Evolutionary conservation across 2,113 vertebrate genomes (phyloP).

Genomic region (Melanostigma gelatinosum): DNA sequence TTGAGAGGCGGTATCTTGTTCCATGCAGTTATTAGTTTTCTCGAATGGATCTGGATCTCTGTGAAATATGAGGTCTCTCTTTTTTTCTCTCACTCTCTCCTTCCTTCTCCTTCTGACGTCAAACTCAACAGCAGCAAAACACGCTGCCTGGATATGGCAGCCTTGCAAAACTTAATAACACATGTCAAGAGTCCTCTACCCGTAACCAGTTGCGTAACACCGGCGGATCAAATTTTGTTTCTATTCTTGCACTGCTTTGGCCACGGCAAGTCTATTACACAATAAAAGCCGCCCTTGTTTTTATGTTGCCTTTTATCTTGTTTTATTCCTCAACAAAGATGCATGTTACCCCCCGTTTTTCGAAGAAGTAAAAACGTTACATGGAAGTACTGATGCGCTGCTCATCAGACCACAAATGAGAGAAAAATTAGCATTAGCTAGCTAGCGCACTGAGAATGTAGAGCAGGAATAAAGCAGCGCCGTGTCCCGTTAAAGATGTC

Average conservation of each 20-base stretch:
- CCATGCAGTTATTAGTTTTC: constrained; percentile 29
- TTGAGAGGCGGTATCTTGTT: constrained; percentile 10
- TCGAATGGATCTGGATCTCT: constrained; percentile 16
- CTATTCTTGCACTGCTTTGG: constrained; percentile 65
- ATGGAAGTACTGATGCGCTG: too few relatives aligned
- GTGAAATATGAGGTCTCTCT: constrained; percentile 32
- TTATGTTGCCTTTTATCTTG: constrained; percentile 10
- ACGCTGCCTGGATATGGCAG: constrained; percentile 48
- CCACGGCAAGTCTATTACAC: constrained; percentile 58
- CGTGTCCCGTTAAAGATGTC: background rate
- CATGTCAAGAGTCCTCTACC: constrained; percentile 62
- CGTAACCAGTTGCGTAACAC: constrained; percentile 73
- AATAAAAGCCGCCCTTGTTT: constrained; percentile 54
- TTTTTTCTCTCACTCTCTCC: background rate
- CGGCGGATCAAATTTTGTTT: constrained; percentile 62
- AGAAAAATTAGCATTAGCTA: too few relatives aligned
- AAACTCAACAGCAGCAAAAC: constrained; percentile 59
- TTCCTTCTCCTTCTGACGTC: constrained; percentile 58
- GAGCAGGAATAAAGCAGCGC: too few relatives aligned
- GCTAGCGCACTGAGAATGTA: too few relatives aligned
- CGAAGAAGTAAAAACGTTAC: too few relatives aligned
- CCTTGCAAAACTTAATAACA: constrained; percentile 67
- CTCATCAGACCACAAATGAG: too few relatives aligned
- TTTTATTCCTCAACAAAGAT: constrained; percentile 6
- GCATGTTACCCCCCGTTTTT: background rate